Evolutionary conservation across 2,113 vertebrate species (phyloP), one percentile per base, ranked within the genome.

Genomic region (Nannospalax galili): DNA sequence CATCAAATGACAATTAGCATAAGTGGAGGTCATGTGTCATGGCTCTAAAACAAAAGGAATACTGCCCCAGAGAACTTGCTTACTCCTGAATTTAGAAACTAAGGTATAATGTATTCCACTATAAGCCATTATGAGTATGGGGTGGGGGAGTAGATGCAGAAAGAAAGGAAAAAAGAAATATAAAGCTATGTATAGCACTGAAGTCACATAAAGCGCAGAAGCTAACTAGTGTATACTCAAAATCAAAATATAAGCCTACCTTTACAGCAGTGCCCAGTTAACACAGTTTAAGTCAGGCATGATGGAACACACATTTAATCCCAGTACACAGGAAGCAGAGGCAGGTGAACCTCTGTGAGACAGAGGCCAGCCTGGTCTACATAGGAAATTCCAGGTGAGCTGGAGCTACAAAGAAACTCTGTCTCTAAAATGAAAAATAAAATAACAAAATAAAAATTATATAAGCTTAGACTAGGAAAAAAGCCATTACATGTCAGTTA

Each of bases 1-100:
- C 79, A 60, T 95, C 96, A 85, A 92, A 96, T 74, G n/a, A 80
- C 77, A 67, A 82, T 75, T 95, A 67, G 78, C 6, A 0, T 95
- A 89, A 93, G 65, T 84, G 89, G 30, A 95, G 79, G 92, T 26
- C 85, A 16, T 30, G 28, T 70, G 14, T 24, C 56, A 48, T 26
- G n/a, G 74, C 67, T 72, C 56, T 88, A 40, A 87, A 89, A 75
- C 78, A 74, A 88, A 92, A 92, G 52, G 56, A 84, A 91, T 14
- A 8, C 20, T 42, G 42, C 75, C n/a, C 24, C 28, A 45, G 52
- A 95, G 69, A 87, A 64, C 78, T 93, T 30, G n/a, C 62, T 91
- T 77, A 88, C 20, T 74, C 19, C 30, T 37, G 70, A 94, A 78
- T 96, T 72, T 65, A 98, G 70, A 91, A 91, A 30, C 4, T 16